phyloP scores from a whole-genome alignment of 2,113 vertebrate genomes.

The Muscicapa adusta region DNA sequence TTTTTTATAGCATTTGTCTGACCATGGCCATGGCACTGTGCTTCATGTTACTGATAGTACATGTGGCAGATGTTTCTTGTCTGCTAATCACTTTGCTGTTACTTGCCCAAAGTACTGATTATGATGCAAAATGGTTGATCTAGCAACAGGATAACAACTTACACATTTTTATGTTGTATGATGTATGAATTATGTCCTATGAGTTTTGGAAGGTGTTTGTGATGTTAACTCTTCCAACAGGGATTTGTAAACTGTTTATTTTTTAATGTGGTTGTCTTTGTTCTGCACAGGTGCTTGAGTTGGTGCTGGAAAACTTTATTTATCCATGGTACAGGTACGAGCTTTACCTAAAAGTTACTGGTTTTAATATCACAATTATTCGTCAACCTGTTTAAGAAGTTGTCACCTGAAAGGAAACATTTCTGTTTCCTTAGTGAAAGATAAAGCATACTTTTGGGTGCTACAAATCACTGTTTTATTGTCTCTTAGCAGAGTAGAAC shows the following conservation, averaged over 20 bases:
- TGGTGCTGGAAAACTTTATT: slow-evolving; percentile 96
- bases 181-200: background rate
- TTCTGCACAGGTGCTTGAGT: slow-evolving; percentile 85
- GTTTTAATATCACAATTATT: background rate
- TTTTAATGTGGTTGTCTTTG: background rate
- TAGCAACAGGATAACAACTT: accelerated
- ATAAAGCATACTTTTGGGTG: background rate
- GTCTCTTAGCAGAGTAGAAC: background rate
- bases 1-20: background rate
- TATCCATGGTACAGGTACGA: slow-evolving; percentile 97
- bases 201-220: background rate
- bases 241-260: background rate
- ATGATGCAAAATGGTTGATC: background rate
- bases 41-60: accelerated
- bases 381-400: background rate
- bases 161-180: background rate
- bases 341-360: background rate
- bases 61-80: background rate
- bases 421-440: background rate
- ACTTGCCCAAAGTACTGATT: background rate
- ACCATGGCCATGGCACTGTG: accelerated
- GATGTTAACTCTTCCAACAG: background rate
- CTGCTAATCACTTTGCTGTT: background rate
- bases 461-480: background rate
- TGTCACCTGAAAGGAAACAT: background rate